These are phyloP conservation scores for Terrapene triunguis DNA, from an alignment of 2,113 vertebrate genomes.

Conservation along the genomic window DNA sequence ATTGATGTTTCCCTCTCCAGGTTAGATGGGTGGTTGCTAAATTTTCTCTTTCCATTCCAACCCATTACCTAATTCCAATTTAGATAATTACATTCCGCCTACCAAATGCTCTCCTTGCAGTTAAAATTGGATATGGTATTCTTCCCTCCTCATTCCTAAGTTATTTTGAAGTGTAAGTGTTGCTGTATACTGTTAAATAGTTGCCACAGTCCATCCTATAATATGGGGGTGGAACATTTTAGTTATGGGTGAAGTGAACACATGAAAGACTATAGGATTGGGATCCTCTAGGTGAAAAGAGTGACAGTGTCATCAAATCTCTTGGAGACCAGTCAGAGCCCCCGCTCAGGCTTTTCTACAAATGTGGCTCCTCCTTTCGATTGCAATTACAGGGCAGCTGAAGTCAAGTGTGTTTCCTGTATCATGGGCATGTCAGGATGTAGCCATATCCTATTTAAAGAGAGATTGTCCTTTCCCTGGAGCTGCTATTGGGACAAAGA, in stretches of 20 bases:
- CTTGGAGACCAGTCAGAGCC: background rate
- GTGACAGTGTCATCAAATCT: background rate
- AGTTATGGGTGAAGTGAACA: background rate
- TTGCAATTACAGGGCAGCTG: slow-evolving; percentile 19
- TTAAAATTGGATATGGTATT: background rate
- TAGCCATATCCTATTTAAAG: slow-evolving; percentile 19
- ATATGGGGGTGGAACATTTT: background rate
- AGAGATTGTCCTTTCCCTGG: background rate
- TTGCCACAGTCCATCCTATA: background rate
- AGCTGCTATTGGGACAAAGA: background rate
- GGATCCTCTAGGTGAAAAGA: background rate
- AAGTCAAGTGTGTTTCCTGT: background rate
- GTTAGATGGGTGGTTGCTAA: background rate
- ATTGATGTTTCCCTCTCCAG: background rate
- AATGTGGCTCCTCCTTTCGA: slow-evolving; percentile 3
- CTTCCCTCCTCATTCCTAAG: background rate
- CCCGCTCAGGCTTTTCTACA: background rate
- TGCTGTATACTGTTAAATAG: background rate
- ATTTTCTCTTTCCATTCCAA: background rate
- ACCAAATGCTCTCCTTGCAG: background rate
- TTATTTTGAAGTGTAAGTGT: background rate
- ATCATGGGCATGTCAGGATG: background rate
- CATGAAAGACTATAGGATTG: background rate
- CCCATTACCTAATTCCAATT: background rate
- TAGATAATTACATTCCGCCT: background rate